Evolutionary conservation across 2,113 vertebrate genomes (phyloP).

Genomic region (Semnornis frantzii): DNA sequence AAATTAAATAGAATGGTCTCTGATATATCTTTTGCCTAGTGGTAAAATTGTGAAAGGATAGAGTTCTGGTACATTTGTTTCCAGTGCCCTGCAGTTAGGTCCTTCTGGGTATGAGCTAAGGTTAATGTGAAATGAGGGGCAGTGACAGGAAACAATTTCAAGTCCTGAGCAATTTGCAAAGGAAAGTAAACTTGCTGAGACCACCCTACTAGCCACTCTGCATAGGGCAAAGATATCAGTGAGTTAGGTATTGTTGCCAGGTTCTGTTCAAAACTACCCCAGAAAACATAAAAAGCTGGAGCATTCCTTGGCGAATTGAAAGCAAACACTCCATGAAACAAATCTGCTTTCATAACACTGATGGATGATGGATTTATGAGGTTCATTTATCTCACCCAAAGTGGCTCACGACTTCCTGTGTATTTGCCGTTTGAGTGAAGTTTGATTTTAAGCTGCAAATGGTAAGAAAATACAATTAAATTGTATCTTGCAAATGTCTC

Average conservation of each 20-base stretch:
- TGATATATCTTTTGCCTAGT: conserved; percentile 60
- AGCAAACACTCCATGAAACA: not conserved
- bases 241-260: not conserved
- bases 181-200: not conserved
- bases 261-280: not conserved
- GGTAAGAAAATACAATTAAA: not conserved
- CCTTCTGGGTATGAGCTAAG: conserved; percentile 34
- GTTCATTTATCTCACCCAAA: not conserved
- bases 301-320: not conserved
- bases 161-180: conserved; percentile 27
- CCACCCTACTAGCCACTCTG: not conserved
- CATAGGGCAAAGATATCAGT: not conserved
- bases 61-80: conserved; percentile 58
- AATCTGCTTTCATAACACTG: not conserved
- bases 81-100: conserved; percentile 40
- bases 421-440: conserved; percentile 2
- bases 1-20: conserved; percentile 73
- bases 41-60: conserved; percentile 43
- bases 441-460: not conserved
- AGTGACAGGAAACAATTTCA: not conserved
- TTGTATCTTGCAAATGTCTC: not conserved
- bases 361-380: not conserved
- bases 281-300: not conserved
- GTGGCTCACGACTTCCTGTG: not conserved
- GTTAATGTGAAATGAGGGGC: conserved; percentile 8